phyloP scores from a whole-genome alignment of 2,888 invertebrate species.

The Troides helena region DNA sequence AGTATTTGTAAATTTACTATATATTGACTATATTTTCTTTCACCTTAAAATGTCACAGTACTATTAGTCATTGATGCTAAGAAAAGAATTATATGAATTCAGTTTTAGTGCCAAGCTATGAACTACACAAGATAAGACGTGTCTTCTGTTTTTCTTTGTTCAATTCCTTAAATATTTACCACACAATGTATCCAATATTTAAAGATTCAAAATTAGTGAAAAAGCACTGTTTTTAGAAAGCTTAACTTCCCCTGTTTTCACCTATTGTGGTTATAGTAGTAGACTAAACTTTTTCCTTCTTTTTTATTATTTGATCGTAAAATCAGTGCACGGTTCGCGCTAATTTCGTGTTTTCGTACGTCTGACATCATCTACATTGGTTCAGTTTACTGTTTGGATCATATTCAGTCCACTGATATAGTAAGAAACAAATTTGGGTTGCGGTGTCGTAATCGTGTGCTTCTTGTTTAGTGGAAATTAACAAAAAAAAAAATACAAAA shows the following conservation, averaged over 20 bases:
- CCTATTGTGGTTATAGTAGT: constrained; percentile 1
- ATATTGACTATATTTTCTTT: constrained; percentile 9
- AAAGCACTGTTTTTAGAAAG: background rate
- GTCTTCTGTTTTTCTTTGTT: constrained; percentile 27
- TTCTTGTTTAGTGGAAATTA: constrained; percentile 24
- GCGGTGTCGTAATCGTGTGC: constrained; percentile 35
- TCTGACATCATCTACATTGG: constrained; percentile 61
- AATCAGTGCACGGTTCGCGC: constrained; percentile 49
- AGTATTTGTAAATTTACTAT: background rate
- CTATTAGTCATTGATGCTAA: constrained; percentile 31
- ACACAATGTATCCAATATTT: background rate
- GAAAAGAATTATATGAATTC: constrained; percentile 30
- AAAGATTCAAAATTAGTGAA: background rate
- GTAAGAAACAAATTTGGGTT: constrained; percentile 49
- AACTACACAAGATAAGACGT: constrained; percentile 31
- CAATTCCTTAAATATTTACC: constrained; percentile 11
- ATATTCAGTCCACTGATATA: constrained; percentile 44
- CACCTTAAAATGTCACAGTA: constrained; percentile 29
- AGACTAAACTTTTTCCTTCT: background rate
- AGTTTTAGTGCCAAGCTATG: constrained; percentile 30
- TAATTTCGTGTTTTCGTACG: constrained; percentile 54
- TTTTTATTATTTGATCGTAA: constrained; percentile 47
- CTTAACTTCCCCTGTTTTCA: background rate
- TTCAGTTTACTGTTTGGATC: constrained; percentile 60
- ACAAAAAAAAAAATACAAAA: constrained; percentile 16